Evolutionary conservation across 2,797 vertebrate species (phyloP).

Genomic region (Knipowitschia caucasica): DNA sequence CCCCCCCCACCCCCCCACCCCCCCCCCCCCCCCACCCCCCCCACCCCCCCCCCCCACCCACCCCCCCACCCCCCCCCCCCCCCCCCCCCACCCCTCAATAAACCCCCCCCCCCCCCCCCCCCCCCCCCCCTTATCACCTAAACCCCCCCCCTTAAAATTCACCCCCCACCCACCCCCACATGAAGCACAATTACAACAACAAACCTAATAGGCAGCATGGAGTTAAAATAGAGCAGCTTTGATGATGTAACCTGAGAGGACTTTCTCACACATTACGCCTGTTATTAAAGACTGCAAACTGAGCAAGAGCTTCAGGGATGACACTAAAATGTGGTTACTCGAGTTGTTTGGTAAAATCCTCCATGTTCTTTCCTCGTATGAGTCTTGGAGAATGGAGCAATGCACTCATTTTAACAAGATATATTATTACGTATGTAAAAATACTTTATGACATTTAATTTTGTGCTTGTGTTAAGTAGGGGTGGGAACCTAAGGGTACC

Average conservation of each 20-base stretch:
- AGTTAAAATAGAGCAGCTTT: constrained; percentile 23
- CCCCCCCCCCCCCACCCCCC: too few species aligned
- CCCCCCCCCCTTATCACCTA: too few species aligned
- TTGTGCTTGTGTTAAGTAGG: too few species aligned
- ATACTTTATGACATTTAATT: not conserved
- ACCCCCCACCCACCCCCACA: too few species aligned
- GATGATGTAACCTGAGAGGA: constrained; percentile 15
- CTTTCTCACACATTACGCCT: not conserved
- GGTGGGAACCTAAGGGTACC: too few species aligned
- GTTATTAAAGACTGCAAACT: not conserved
- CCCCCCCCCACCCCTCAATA: too few species aligned
- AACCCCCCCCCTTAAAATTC: too few species aligned
- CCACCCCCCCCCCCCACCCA: too few species aligned
- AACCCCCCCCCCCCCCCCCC: too few species aligned
- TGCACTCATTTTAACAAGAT: not conserved
- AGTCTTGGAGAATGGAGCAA: not conserved
- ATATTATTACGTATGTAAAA: not conserved
- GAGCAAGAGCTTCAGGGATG: not conserved
- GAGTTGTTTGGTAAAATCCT: not conserved
- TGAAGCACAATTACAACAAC: constrained; percentile 35
- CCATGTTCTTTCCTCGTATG: not conserved
- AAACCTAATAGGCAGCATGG: constrained; percentile 17
- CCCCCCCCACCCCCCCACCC: too few species aligned
- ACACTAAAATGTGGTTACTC: not conserved
- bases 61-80: too few species aligned